Percentiles rank a stretch among this genome's conserved stretches.
Evolutionary conservation across 2,113 vertebrate genomes (phyloP).

Genomic region (Gopherus evgoodei): DNA sequence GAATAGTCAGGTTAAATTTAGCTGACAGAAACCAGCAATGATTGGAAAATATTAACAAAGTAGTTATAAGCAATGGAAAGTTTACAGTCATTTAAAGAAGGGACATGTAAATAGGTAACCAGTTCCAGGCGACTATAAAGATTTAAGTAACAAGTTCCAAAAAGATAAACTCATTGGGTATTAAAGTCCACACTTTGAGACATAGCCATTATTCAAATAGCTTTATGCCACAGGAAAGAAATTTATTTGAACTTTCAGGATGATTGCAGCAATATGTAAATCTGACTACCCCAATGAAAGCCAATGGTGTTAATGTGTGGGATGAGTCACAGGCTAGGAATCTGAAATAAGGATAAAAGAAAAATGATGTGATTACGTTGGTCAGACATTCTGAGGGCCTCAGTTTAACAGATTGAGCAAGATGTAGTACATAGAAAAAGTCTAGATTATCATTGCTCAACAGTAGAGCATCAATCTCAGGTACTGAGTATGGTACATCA

Average conservation of each 20-base stretch:
- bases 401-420: slow-evolving; percentile 27
- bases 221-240: neutral
- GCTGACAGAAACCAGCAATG: neutral
- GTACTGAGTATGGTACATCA: neutral
- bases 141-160: slow-evolving; percentile 3
- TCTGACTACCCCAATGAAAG: neutral
- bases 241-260: slow-evolving; percentile 17
- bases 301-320: neutral
- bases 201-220: neutral
- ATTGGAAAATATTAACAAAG: neutral
- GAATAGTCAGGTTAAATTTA: neutral
- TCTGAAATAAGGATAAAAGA: neutral
- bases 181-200: slow-evolving; percentile 4
- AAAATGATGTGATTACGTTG: neutral
- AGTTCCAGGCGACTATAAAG: neutral
- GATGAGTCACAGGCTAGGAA: neutral
- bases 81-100: neutral
- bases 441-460: neutral
- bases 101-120: neutral
- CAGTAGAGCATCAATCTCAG: neutral
- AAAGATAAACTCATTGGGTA: neutral
- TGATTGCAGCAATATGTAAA: neutral
- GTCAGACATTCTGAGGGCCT: neutral
- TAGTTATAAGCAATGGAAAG: neutral
- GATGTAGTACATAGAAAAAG: neutral